Evolutionary conservation across 1,140 invertebrate genomes (phyloP).

Genomic region (Diprion similis): DNA sequence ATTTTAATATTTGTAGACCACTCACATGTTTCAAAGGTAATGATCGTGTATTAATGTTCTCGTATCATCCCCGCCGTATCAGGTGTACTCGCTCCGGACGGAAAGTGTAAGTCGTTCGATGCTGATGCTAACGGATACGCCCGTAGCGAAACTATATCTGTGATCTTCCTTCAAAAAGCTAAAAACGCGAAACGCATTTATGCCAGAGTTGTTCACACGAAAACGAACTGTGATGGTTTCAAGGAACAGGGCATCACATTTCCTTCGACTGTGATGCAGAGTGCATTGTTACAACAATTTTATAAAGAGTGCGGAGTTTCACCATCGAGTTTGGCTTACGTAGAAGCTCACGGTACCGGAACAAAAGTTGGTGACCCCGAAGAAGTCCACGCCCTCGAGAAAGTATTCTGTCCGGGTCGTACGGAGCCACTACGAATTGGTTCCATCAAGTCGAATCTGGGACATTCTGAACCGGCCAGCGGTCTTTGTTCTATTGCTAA

Average conservation of each 20-base stretch:
- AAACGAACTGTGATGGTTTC: slow-evolving; percentile 80
- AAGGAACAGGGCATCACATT: slow-evolving; percentile 92
- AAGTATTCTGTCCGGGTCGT: slow-evolving; percentile 77
- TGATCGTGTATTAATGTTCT: background rate
- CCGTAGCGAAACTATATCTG: slow-evolving; percentile 78
- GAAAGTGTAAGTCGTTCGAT: slow-evolving; percentile 91
- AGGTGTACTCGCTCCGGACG: slow-evolving; percentile 86
- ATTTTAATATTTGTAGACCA: too few relatives aligned
- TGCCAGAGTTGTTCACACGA: slow-evolving; percentile 72
- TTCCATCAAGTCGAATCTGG: slow-evolving; percentile 92
- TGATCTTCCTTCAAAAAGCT: slow-evolving; percentile 82
- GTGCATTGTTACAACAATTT: slow-evolving; percentile 79
- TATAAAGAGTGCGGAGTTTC: slow-evolving; percentile 84
- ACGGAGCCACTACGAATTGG: slow-evolving; percentile 80
- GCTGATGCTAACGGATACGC: slow-evolving; percentile 78
- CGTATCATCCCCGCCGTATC: slow-evolving; percentile 56
- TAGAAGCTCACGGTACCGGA: slow-evolving; percentile 93
- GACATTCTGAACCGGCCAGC: slow-evolving; percentile 90
- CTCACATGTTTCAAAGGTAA: background rate
- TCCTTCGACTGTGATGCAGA: slow-evolving; percentile 85
- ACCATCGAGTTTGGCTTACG: slow-evolving; percentile 75
- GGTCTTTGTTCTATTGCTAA: slow-evolving; percentile 87
- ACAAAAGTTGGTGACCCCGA: slow-evolving; percentile 86
- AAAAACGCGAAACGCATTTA: slow-evolving; percentile 81
- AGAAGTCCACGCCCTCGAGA: slow-evolving; percentile 86